Evolutionary conservation across 2,113 vertebrate species (phyloP).

Genomic region (Antechinus flavipes): DNA sequence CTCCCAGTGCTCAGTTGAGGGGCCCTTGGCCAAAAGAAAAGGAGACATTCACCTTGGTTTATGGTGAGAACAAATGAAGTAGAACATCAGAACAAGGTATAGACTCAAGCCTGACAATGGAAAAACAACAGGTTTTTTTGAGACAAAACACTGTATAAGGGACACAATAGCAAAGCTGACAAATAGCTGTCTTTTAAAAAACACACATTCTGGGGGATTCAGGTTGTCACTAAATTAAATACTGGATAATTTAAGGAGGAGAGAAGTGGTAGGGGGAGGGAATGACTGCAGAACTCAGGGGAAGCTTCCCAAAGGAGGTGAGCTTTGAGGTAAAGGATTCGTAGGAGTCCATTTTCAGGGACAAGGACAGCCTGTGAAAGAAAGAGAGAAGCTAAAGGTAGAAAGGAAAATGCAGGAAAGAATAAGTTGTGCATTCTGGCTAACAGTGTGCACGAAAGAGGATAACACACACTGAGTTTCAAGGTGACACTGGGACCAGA

Average conservation of each 20-base stretch:
- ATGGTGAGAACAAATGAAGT: not conserved
- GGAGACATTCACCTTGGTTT: not conserved
- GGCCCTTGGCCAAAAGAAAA: not conserved
- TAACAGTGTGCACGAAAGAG: not conserved
- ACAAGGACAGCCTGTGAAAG: not conserved
- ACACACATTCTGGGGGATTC: not conserved
- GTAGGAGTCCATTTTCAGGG: not conserved
- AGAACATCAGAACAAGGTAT: not conserved
- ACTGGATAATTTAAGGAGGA: not conserved
- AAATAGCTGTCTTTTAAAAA: not conserved
- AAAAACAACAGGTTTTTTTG: not conserved
- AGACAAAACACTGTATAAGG: not conserved
- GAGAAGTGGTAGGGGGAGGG: not conserved
- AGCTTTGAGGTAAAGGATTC: not conserved
- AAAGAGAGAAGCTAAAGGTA: not conserved
- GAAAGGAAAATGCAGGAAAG: not conserved
- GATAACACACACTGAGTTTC: not conserved
- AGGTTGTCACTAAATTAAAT: not conserved
- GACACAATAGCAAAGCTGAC: not conserved
- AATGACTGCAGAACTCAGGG: not conserved
- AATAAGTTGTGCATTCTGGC: not conserved
- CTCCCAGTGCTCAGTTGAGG: not conserved
- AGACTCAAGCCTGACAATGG: not conserved
- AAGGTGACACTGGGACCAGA: not conserved
- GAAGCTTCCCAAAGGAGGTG: not conserved